Conservation (phyloP, 1,140 invertebrate genomes). For the Drosophila ohnishii region DNA sequence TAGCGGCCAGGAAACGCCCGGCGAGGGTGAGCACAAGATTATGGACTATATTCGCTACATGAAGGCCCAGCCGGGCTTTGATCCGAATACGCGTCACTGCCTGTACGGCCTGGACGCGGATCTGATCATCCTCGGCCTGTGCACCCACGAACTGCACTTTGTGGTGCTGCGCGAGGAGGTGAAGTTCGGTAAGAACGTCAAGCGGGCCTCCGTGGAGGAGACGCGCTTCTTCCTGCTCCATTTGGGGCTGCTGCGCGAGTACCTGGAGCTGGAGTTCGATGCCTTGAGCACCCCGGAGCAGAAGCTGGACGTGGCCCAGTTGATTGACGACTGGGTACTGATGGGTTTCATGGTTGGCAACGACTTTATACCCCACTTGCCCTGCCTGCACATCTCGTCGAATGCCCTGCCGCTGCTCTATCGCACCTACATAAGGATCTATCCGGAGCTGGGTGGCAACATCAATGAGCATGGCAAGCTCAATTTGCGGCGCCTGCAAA, state of each 20-base stretch:
- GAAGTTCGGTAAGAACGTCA: constrained; percentile 87
- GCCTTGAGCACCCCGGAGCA: constrained; percentile 87
- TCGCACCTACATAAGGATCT: constrained; percentile 92
- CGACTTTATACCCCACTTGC: constrained; percentile 98
- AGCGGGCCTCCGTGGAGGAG: constrained; percentile 90
- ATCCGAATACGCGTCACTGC: constrained; percentile 96
- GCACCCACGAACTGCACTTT: constrained; percentile 97
- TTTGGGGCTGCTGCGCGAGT: constrained; percentile 95
- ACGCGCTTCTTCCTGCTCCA: constrained; percentile 97
- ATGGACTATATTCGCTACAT: constrained; percentile 98
- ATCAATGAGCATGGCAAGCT: constrained; percentile 95
- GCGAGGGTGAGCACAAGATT: constrained; percentile 99
- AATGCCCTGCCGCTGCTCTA: constrained; percentile 94
- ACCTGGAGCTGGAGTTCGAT: constrained; percentile 96
- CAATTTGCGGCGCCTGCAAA: constrained; percentile 93
- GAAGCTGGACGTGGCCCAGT: constrained; percentile 91
- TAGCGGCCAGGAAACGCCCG: constrained; percentile 95
- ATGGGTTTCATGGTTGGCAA: constrained; percentile 98
- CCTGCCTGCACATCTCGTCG: constrained; percentile 95
- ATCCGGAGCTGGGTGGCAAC: constrained; percentile 94
- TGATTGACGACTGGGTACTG: constrained; percentile 91
- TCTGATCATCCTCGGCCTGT: constrained; percentile 96
- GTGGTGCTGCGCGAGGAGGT: constrained; percentile 95
- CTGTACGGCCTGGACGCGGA: constrained; percentile 98
- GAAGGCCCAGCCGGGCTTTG: constrained; percentile 91